Conservation (phyloP, 2,888 invertebrate species). For the Brenthis ino region DNA sequence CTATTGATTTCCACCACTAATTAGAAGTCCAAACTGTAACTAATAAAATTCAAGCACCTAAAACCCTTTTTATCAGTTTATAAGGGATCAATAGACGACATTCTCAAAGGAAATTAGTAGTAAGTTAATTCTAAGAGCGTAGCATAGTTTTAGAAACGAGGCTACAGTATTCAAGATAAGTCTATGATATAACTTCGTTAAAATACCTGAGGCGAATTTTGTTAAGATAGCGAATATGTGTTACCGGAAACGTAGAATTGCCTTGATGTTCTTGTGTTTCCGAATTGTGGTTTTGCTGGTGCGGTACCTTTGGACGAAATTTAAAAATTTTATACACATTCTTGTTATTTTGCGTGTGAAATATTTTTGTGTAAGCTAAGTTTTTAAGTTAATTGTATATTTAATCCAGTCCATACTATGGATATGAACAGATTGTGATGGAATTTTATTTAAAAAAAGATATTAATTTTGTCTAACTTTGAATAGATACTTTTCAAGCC, state of each 20-base stretch:
- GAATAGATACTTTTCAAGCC: no score
- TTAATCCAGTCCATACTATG: no score
- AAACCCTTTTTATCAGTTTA: conserved; percentile 11
- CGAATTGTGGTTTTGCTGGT: conserved; percentile 3
- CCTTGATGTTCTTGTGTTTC: not conserved
- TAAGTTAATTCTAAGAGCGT: conserved; percentile 15
- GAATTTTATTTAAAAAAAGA: no score
- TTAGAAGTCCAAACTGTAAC: not conserved
- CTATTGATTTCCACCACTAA: not conserved
- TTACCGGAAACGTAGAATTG: not conserved
- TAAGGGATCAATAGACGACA: conserved; percentile 13
- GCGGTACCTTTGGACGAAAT: not conserved
- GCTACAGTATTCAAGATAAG: conserved; percentile 20
- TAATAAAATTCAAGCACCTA: conserved; percentile 10
- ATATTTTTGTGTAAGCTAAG: no score
- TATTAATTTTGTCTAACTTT: no score
- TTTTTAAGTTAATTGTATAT: no score
- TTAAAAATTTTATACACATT: not conserved
- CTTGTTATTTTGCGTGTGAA: not conserved
- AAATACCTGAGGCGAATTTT: conserved; percentile 15
- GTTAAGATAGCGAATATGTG: conserved; percentile 14
- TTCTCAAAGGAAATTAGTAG: conserved; percentile 15
- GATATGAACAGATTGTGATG: no score
- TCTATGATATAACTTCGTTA: conserved; percentile 13
- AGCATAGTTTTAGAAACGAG: conserved; percentile 16